Evolutionary conservation across 2,113 vertebrate genomes (phyloP), one percentile per base, ranked within the genome.

Genomic region (Syrrhaptes paradoxus): DNA sequence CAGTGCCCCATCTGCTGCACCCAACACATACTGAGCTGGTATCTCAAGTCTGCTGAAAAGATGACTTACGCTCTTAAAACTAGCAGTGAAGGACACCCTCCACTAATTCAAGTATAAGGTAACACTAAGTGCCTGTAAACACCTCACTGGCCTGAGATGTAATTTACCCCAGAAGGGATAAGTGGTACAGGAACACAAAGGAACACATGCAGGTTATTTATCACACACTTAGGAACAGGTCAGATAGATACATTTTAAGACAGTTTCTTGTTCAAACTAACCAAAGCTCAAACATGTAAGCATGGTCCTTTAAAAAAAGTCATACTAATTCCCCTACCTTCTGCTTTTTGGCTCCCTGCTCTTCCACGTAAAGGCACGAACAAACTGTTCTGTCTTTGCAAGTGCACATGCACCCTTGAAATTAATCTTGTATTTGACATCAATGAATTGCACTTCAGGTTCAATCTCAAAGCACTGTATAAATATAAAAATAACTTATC

Each of bases 201-300:
- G 12, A 41, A 41, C 5, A 46, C 0, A 0, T 29, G 32, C 5
- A 55, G 38, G 38, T 9, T 67, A 55, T 46, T 80, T 77, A 43
- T 20, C 78, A 58, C 8, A 4, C 22, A 29, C 7, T 20, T 10
- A 84, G 55, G 80, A 74, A 63, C 19, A 59, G 19, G 10, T 26
- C 31, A 52, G 71, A 72, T 28, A 28, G 45, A 31, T 34, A 66
- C 13, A 43, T 18, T 36, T 65, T 34, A 88, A 65, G n/a, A 16
- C 4, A 83, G 7, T n/a, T 62, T 48, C 49, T 57, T 72, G 26
- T 48, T 38, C 48, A 75, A 67, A 16, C 8, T 32, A 84, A 89
- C 17, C 11, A 7, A 78, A 94, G 29, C 54, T 62, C 43, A 84
- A 74, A 49, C 4, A 52, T 4, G 9, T 25, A 54, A 78, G 31